These are phyloP conservation scores for Coelogynopora nodosa DNA, from an alignment of 2,888 invertebrate genomes.

Conservation along the genomic window DNA sequence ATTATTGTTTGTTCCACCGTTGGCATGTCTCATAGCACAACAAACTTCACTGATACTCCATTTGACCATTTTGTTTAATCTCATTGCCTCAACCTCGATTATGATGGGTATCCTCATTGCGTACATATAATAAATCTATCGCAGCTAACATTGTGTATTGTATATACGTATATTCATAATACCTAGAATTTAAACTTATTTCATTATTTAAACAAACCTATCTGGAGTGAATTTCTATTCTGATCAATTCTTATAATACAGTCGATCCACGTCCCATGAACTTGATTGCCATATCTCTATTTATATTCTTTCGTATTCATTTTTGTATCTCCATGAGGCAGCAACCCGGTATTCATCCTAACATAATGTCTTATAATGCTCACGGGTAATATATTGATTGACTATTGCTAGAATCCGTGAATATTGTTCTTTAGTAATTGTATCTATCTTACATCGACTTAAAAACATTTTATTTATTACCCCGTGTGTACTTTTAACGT, in stretches of 20 bases:
- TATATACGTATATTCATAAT: conserved; percentile 6
- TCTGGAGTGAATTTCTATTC: neutral
- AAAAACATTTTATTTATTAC: neutral
- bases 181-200: neutral
- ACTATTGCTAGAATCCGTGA: neutral
- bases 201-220: neutral
- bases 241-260: neutral
- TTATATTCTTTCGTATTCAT: conserved; percentile 2
- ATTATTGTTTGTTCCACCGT: conserved; percentile 6
- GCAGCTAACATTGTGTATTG: neutral
- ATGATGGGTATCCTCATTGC: neutral
- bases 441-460: neutral
- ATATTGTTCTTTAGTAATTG: neutral
- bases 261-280: conserved; percentile 28
- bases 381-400: neutral
- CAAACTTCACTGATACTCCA: conserved; percentile 16
- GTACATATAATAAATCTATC: conserved; percentile 7
- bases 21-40: neutral
- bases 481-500: neutral
- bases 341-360: neutral
- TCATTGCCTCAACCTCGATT: neutral
- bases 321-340: conserved; percentile 4
- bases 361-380: neutral
- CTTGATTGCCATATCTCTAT: conserved; percentile 18
- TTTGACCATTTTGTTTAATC: neutral